Base-by-base conservation (phyloP, 2,797 vertebrate genomes). In the Sebastes umbrosus region DNA sequence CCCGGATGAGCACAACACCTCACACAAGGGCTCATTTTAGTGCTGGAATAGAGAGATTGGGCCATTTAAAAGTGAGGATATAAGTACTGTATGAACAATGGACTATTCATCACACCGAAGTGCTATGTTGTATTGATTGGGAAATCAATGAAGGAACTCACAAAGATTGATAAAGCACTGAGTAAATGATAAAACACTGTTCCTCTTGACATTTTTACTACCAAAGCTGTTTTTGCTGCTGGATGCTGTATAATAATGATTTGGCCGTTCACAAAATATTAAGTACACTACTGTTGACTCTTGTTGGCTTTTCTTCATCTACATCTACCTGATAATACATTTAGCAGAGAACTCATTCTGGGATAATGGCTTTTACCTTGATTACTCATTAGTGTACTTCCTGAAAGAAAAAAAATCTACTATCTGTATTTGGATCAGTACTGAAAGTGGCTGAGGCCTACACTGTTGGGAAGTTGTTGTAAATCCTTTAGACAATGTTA, bases 81-180 rank as follows among this genome's bases (percentile, higher is more conserved):
- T 52, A 55, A 39, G 64, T 58, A 69, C 27, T 52, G 58, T 63
- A 32, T 50, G 60, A 58, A 39, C 31, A 80, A 55, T 9, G 0
- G 1, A 3, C 14, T 27, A 60, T 80, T 83, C 16, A 34, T 75
- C 43, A 75, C 68, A 36, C 52, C 25, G 16, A 68, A 39, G 8
- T 52, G 62, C n/a, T 13, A 29, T 59, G 59, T 50, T 65, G 58
- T 24, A 72, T 71, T 20, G 31, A 80, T 32, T 34, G 25, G 13
- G 24, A 64, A 75, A 71, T 77, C 84, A 64, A 75, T 68, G 14
- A 46, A 77, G 24, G 43, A 71, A 43, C 24, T 67, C 59, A 63
- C n/a, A 75, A 25, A 24, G 60, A 70, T 62, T 73, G 69, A 69
- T 69, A 64, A 66, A 77, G 55, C 46, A 70, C 22, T 54, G 25